Percentiles rank a stretch among this genome's conserved stretches.
phyloP scores from a whole-genome alignment of 2,797 vertebrate genomes.

The Sebastes minor region DNA sequence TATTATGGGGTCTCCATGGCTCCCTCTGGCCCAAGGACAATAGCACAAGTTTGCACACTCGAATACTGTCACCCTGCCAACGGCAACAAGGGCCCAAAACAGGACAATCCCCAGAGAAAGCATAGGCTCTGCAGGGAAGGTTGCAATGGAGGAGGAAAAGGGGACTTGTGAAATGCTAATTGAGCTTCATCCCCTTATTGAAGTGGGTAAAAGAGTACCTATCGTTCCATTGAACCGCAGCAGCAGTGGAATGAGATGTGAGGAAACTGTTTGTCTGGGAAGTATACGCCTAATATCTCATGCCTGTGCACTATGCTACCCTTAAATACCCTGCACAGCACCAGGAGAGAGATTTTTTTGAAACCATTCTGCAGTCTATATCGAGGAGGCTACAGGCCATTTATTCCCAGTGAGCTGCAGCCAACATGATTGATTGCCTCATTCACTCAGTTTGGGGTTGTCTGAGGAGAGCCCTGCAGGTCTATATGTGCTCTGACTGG shows the following conservation, averaged over 20 bases:
- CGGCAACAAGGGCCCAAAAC: slow-evolving; percentile 95
- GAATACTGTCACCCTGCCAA: slow-evolving; percentile 99
- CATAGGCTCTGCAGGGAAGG: slow-evolving; percentile 91
- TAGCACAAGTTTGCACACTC: slow-evolving; percentile 99
- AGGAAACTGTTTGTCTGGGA: slow-evolving; percentile 71
- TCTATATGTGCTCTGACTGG: slow-evolving; percentile 55
- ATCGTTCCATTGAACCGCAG: slow-evolving; percentile 73
- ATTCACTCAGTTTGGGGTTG: slow-evolving; percentile 52
- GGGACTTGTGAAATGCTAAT: slow-evolving; percentile 93
- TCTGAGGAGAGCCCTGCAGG: slow-evolving; percentile 61
- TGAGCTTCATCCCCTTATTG: slow-evolving; percentile 89
- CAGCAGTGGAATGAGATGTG: slow-evolving; percentile 77
- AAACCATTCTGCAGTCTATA: slow-evolving; percentile 15
- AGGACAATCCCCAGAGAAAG: slow-evolving; percentile 93
- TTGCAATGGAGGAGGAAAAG: slow-evolving; percentile 86
- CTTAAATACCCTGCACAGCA: slow-evolving; percentile 25
- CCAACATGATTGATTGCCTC: slow-evolving; percentile 65
- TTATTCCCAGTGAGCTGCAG: slow-evolving; percentile 39
- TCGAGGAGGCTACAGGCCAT: slow-evolving; percentile 32
- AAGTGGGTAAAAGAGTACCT: slow-evolving; percentile 81
- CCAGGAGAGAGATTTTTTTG: neutral
- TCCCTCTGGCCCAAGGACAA: slow-evolving; percentile 97
- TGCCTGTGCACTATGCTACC: slow-evolving; percentile 37
- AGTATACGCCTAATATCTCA: slow-evolving; percentile 60
- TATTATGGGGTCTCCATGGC: slow-evolving; percentile 99